Conservation (phyloP, 2,888 invertebrate genomes). For the Andrena bucephala region DNA sequence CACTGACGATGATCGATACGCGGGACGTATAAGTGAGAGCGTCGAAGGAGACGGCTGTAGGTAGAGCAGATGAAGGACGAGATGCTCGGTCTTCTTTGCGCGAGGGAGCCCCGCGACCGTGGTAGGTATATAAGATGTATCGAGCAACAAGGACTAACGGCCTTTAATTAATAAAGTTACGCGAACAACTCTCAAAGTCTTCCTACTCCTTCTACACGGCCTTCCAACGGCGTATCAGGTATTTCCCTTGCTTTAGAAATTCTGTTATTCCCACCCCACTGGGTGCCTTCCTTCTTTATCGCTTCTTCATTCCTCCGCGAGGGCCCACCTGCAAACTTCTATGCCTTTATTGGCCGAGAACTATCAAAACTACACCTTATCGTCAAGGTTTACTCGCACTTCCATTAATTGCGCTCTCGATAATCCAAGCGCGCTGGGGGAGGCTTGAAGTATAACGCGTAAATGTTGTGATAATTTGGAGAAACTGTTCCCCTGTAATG, state of each 20-base stretch:
- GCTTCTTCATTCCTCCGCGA: conserved; percentile 60
- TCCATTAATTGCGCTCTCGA: conserved; percentile 28
- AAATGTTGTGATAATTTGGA: conserved; percentile 8
- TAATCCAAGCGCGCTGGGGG: conserved; percentile 16
- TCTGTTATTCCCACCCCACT: conserved; percentile 72
- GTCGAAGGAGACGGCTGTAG: conserved; percentile 49
- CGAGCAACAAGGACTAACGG: conserved; percentile 81
- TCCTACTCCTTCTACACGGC: conserved; percentile 63
- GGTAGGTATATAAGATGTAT: conserved; percentile 76
- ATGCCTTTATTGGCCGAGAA: conserved; percentile 59
- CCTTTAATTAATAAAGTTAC: conserved; percentile 84
- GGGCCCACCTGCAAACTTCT: conserved; percentile 57
- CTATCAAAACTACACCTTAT: conserved; percentile 52
- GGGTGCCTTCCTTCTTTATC: conserved; percentile 45
- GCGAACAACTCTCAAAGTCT: conserved; percentile 82
- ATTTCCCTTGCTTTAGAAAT: conserved; percentile 77
- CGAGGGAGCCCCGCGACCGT: conserved; percentile 57
- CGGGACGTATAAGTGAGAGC: conserved; percentile 43
- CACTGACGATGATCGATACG: conserved; percentile 72
- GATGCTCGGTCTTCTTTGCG: conserved; percentile 68
- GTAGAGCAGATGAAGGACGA: conserved; percentile 45
- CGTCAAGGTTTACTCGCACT: conserved; percentile 43
- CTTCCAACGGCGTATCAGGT: conserved; percentile 57
- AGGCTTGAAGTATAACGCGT: neutral
- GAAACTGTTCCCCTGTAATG: neutral